phyloP scores from a whole-genome alignment of 1,140 invertebrate genomes.

The Acromyrmex heyeri region DNA sequence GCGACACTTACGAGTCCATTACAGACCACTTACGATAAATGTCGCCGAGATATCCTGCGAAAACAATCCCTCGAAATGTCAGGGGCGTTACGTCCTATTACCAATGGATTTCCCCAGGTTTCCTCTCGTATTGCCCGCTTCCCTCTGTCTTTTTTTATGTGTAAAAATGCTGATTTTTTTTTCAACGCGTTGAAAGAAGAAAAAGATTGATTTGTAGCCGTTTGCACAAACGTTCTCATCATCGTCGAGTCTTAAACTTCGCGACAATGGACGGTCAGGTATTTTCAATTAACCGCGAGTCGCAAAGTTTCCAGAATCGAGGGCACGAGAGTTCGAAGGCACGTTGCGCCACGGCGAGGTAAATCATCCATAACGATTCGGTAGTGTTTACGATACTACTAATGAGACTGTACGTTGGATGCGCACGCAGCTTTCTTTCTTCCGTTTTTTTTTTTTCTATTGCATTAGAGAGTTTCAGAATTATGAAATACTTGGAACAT shows the following conservation, averaged over 20 bases:
- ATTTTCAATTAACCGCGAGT: constrained; percentile 58
- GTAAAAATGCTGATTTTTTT: not conserved
- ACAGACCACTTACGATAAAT: constrained; percentile 41
- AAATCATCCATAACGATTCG: constrained; percentile 49
- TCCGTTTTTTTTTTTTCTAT: not conserved
- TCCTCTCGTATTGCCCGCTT: not conserved
- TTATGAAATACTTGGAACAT: constrained; percentile 3
- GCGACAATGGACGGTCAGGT: constrained; percentile 32
- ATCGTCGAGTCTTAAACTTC: constrained; percentile 8
- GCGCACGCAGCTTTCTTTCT: constrained; percentile 11
- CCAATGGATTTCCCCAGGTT: too few relatives aligned
- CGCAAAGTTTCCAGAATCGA: constrained; percentile 47
- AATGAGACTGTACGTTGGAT: constrained; percentile 33
- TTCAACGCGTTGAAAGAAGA: not conserved
- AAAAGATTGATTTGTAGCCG: constrained; percentile 46
- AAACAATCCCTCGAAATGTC: constrained; percentile 52
- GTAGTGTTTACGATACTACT: constrained; percentile 29
- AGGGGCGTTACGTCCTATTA: constrained; percentile 40
- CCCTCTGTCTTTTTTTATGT: not conserved
- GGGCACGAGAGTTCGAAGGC: constrained; percentile 8
- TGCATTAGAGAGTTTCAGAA: constrained; percentile 7
- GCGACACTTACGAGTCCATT: constrained; percentile 32
- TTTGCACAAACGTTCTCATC: constrained; percentile 26
- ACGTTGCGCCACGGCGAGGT: constrained; percentile 36
- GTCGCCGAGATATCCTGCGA: not conserved